phyloP scores from a whole-genome alignment of 2,888 invertebrate species.

The Tanytarsus gracilentus region DNA sequence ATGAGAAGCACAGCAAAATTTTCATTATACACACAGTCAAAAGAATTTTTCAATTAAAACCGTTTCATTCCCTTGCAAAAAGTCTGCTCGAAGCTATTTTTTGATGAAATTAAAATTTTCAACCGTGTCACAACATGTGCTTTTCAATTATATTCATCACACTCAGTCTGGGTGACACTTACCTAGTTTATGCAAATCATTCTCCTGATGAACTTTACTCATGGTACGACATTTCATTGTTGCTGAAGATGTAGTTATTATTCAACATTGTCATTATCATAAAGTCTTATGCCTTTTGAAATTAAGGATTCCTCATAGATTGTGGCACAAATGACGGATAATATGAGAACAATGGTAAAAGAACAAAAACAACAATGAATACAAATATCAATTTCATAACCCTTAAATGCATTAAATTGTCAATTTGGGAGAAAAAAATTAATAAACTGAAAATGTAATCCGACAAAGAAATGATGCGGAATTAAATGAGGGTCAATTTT shows the following conservation, averaged over 20 bases:
- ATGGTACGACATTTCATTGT: conserved; percentile 13
- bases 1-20: conserved; percentile 64
- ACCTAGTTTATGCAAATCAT: conserved; percentile 12
- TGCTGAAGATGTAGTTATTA: conserved; percentile 27
- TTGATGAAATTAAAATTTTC: neutral
- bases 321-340: conserved; percentile 6
- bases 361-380: neutral
- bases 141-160: conserved; percentile 7
- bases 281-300: neutral
- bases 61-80: no score
- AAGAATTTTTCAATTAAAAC: neutral
- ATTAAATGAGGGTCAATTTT: no score
- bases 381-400: neutral
- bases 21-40: conserved; percentile 49
- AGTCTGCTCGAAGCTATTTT: no score
- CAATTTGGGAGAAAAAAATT: no score
- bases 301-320: conserved; percentile 1
- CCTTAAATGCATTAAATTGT: neutral
- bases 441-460: no score
- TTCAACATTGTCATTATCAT: neutral
- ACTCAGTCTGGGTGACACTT: no score
- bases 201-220: conserved; percentile 13
- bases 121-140: no score
- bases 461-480: no score
- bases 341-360: neutral